Evolutionary conservation across 2,797 vertebrate species (phyloP).

Genomic region (Oreortyx pictus): DNA sequence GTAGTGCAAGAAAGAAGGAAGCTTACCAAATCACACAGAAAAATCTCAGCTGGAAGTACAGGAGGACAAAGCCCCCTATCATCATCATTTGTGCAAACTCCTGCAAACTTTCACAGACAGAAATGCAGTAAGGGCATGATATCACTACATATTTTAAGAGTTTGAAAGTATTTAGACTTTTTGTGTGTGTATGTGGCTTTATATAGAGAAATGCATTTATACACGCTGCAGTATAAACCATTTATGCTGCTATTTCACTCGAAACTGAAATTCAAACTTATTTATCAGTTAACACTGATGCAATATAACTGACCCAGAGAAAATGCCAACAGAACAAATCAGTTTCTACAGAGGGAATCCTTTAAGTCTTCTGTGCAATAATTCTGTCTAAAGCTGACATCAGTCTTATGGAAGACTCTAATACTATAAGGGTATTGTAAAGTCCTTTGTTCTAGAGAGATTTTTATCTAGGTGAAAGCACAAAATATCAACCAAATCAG

Average conservation of each 20-base stretch:
- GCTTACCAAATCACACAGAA: background rate
- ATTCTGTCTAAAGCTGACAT: background rate
- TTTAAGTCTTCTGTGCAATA: background rate
- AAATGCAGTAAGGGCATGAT: background rate
- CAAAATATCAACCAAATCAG: background rate
- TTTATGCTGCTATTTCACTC: background rate
- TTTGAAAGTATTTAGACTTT: background rate
- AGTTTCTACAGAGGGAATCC: background rate
- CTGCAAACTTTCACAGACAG: background rate
- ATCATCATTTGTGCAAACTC: background rate
- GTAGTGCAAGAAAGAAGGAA: background rate
- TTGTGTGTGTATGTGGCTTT: background rate
- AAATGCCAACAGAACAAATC: background rate
- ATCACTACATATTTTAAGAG: background rate
- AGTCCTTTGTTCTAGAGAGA: background rate
- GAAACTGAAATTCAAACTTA: background rate
- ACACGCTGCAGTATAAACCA: background rate
- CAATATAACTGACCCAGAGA: background rate
- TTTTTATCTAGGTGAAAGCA: background rate
- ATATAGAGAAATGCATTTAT: background rate
- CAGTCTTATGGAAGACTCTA: background rate
- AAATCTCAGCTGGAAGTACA: constrained; percentile 11
- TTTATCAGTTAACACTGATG: background rate
- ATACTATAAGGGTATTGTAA: background rate
- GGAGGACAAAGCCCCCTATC: background rate